Base-by-base conservation (phyloP, 1,140 invertebrate species). In the Dreissena polymorpha region DNA sequence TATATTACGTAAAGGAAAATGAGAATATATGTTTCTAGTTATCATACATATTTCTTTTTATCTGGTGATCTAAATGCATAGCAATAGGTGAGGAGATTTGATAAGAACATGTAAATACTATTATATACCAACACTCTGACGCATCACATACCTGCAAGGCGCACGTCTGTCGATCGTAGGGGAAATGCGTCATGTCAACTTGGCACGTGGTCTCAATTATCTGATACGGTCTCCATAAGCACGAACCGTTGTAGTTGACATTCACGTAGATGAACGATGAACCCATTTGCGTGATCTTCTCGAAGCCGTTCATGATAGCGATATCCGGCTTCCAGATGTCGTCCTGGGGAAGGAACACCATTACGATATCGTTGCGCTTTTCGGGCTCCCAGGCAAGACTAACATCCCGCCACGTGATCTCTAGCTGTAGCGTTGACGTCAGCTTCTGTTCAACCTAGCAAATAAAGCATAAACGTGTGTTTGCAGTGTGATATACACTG, bases 281-380 rank as follows among this genome's bases (percentile, higher is more conserved):
- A 13, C 79, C 79, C 79, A 82, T 82, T 14, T 50, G 27, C 6
- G 50, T 53, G 8, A 82, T 64, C 25, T 50, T 27, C 25, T 55
- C 16, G 25, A 73, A 73, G 18, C 70, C 79, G 50, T 82, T 82
- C 63, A 82, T 74, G 10, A 82, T 16, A 14, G 79, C 71, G 27
- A 82, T 73, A 53, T 74, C 71, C 18, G 79, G 79, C 51, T 64
- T 82, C 79, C 79, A 82, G 25, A 82, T 10, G 21, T 82, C 79
- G 50, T 82, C 65, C 27, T 82, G 79, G 57, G 79, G 79, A 10
- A 74, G 12, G 3, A 73, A 64, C n/a, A 82, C 23, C 18, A 57
- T 6, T 2, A 65, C 49, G 18, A 74, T 53, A 6, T 57, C 50
- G 69, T 60, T 21, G 3, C 71, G 57, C 67, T 74, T 82, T n/a